Base-by-base conservation (phyloP, 1,140 invertebrate genomes). In the Bombus confusus region DNA sequence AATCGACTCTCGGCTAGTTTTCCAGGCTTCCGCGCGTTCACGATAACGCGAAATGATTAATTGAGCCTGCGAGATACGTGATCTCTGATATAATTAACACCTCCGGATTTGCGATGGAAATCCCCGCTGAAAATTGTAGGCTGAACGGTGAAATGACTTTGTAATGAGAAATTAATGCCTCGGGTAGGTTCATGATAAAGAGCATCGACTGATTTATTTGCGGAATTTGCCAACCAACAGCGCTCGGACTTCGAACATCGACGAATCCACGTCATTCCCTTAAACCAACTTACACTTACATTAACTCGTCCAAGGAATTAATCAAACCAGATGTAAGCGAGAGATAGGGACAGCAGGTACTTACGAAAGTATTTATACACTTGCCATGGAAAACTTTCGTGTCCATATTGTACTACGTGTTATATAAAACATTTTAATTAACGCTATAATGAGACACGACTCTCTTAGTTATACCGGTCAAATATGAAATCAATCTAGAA, bases 51-150 rank as follows among this genome's bases (percentile, higher is more conserved):
- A 57, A n/a, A 59, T 43, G 62, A 77, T 66, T 83, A 77, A 77
- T 69, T n/a, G 73, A 31, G 43, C 47, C n/a, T 37, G 5, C 34
- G 12, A 15, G 74, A 52, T 76, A 59, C 34, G 73, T 41, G 74
- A 76, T 76, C 31, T 13, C 74, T 37, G 52, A 76, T 76, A 76
- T 76, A 76, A 76, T 76, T 76, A 76, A 76, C 74, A 76, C 74
- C 43, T 76, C 22, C 3, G 34, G 22, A 34, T 57, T 76, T 59
- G 47, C 12, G 34, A 76, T 76, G 52, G 15, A 76, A 76, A 59
- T 76, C 47, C n/a, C 8, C 18, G 41, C 5, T 73, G 72, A 43
- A 73, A 73, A 73, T 57, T 76, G 74, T 76, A 37, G 22, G 18
- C 69, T 34, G 25, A 37, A 75, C 73, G 18, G 25, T 15, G 47